A percentile compares a stretch with the other conserved stretches of the same genome.
These are phyloP conservation scores for Rhamphomyia laevipes DNA, from an alignment of 2,888 invertebrate species.

Conservation along the genomic window DNA sequence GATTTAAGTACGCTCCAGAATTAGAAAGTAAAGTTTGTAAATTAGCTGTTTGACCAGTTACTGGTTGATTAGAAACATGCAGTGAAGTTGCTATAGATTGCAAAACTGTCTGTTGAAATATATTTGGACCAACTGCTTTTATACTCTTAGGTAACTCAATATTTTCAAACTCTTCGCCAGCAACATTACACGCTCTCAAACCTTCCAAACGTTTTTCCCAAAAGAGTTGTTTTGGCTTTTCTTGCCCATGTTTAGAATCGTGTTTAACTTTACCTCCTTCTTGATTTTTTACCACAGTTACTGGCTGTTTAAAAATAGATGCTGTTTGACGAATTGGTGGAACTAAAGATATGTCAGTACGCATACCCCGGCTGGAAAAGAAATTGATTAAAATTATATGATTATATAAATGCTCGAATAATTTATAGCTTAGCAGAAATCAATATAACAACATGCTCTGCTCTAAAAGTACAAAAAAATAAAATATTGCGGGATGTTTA, in stretches of 20 bases:
- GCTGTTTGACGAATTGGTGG: slow-evolving; percentile 96
- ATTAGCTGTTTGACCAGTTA: slow-evolving; percentile 80
- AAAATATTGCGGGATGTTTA: no score
- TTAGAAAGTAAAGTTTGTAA: slow-evolving; percentile 78
- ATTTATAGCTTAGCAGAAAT: slow-evolving; percentile 9
- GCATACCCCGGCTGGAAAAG: slow-evolving; percentile 54
- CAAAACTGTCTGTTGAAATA: slow-evolving; percentile 74
- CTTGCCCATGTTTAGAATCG: slow-evolving; percentile 86
- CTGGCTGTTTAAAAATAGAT: slow-evolving; percentile 97
- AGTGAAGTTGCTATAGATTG: slow-evolving; percentile 94
- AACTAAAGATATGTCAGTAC: slow-evolving; percentile 80
- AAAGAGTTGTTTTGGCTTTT: slow-evolving; percentile 77
- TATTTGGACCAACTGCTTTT: slow-evolving; percentile 72
- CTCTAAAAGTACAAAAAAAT: slow-evolving; percentile 7
- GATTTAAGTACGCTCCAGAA: slow-evolving; percentile 88
- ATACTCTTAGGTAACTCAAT: slow-evolving; percentile 77
- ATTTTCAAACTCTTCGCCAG: slow-evolving; percentile 68
- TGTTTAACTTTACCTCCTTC: slow-evolving; percentile 81
- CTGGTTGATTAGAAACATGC: slow-evolving; percentile 77
- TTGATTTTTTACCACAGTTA: slow-evolving; percentile 87
- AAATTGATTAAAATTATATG: neutral
- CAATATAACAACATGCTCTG: slow-evolving; percentile 7
- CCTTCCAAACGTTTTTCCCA: slow-evolving; percentile 73
- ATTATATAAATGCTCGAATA: slow-evolving; percentile 11
- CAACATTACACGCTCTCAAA: slow-evolving; percentile 76